Percentiles rank a stretch among this genome's conserved stretches.
Evolutionary conservation across 2,113 vertebrate species (phyloP).

Genomic region (Spea multiplicata): DNA sequence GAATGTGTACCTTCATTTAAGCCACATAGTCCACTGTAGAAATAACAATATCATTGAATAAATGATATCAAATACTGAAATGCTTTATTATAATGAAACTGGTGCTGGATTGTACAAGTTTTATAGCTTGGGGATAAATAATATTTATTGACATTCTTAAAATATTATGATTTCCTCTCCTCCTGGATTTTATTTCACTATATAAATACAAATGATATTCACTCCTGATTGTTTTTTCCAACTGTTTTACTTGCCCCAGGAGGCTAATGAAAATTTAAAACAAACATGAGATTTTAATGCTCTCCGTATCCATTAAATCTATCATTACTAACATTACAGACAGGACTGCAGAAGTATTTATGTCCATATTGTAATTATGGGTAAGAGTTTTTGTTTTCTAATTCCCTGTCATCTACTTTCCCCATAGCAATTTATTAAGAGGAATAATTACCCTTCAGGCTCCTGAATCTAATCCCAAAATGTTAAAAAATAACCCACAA

Average conservation of each 20-base stretch:
- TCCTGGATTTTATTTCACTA: background rate
- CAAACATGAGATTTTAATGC: constrained; percentile 12
- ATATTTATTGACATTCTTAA: background rate
- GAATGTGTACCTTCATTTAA: too few species aligned
- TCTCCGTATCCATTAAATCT: background rate
- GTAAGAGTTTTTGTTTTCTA: background rate
- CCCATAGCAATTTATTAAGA: background rate
- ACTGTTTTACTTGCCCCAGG: background rate
- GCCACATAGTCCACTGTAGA: too few species aligned
- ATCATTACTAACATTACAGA: constrained; percentile 1
- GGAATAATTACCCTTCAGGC: background rate
- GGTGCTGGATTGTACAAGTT: background rate
- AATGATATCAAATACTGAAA: background rate
- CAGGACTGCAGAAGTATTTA: background rate
- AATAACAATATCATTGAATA: background rate
- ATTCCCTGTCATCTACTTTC: background rate
- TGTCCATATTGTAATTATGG: background rate
- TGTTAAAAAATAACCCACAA: background rate
- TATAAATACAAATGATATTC: background rate
- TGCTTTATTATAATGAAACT: background rate
- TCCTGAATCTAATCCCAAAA: background rate
- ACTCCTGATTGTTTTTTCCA: background rate
- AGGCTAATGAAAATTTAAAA: constrained; percentile 14
- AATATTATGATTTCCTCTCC: constrained; percentile 3
- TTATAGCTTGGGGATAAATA: background rate